These are phyloP conservation scores for Peromyscus maniculatus DNA, from an alignment of 2,113 vertebrate genomes.

Conservation along the genomic window DNA sequence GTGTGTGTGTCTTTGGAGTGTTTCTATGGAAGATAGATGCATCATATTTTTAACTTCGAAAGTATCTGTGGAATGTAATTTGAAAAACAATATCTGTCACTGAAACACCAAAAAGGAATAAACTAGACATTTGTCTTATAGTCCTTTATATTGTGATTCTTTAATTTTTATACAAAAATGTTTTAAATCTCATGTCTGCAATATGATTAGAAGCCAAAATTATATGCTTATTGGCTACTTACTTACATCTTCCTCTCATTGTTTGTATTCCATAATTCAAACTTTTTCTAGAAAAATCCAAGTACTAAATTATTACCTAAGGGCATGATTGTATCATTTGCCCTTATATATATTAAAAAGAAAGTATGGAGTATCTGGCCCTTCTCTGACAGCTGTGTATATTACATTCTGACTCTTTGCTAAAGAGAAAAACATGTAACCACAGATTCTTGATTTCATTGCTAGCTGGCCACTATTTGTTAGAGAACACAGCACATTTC, in stretches of 20 bases:
- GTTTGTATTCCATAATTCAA: slow-evolving; percentile 41
- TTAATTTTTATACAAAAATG: slow-evolving; percentile 9
- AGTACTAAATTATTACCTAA: background rate
- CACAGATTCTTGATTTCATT: slow-evolving; percentile 26
- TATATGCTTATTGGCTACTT: background rate
- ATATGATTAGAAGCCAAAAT: slow-evolving; percentile 15
- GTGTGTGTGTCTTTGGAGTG: background rate
- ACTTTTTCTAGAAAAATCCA: slow-evolving; percentile 33
- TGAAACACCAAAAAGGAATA: slow-evolving; percentile 14
- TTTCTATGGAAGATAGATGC: background rate
- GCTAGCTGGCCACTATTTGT: slow-evolving; percentile 22
- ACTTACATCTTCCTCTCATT: background rate
- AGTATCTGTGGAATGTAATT: background rate
- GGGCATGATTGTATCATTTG: slow-evolving; percentile 7
- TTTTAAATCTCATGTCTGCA: background rate
- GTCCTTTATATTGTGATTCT: slow-evolving; percentile 23
- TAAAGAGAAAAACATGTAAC: background rate
- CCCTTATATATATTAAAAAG: background rate
- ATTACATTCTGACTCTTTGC: slow-evolving; percentile 35
- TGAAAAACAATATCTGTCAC: background rate
- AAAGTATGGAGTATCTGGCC: background rate
- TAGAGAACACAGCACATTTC: background rate
- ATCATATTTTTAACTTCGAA: slow-evolving; percentile 59
- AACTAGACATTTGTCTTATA: background rate
- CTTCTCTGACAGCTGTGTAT: slow-evolving; percentile 11